Percentiles rank a stretch among this genome's conserved stretches.
phyloP scores from a whole-genome alignment of 2,797 vertebrate genomes.

The Brachyalestes nurse region DNA sequence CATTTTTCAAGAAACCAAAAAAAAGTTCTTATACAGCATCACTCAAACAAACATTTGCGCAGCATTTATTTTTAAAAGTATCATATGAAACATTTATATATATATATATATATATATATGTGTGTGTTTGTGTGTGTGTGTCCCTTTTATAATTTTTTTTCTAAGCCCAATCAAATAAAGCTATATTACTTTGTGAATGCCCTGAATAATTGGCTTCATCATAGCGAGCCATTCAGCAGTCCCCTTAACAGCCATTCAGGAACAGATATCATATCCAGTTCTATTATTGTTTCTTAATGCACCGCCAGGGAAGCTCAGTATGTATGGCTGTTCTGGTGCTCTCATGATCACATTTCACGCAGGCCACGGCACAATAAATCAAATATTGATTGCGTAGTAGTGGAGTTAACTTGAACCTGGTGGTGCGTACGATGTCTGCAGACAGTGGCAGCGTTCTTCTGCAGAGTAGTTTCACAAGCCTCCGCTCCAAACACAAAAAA shows the following conservation, averaged over 20 bases:
- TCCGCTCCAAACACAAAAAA: conserved; percentile 13
- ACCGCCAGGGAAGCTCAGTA: conserved; percentile 4
- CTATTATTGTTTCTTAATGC: conserved; percentile 24
- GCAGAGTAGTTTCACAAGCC: conserved; percentile 1
- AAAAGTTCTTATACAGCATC: too few species aligned
- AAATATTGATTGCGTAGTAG: conserved; percentile 26
- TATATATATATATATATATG: background rate
- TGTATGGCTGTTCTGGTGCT: background rate
- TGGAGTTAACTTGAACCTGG: conserved; percentile 16
- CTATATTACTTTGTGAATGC: background rate
- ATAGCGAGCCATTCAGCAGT: background rate
- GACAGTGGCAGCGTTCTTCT: conserved; percentile 17
- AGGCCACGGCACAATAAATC: conserved; percentile 27
- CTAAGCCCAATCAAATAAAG: conserved; percentile 28
- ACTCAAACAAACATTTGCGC: too few species aligned
- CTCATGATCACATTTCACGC: conserved; percentile 31
- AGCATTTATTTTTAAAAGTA: too few species aligned
- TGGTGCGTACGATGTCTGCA: background rate
- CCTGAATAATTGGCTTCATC: background rate
- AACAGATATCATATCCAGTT: conserved; percentile 17
- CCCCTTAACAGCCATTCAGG: conserved; percentile 22
- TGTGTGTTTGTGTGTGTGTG: too few species aligned
- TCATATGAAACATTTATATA: too few species aligned
- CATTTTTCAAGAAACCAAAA: too few species aligned
- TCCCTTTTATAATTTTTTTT: conserved; percentile 17